Evolutionary conservation across 2,888 invertebrate species (phyloP).

Genomic region (Peribatodes rhomboidaria): DNA sequence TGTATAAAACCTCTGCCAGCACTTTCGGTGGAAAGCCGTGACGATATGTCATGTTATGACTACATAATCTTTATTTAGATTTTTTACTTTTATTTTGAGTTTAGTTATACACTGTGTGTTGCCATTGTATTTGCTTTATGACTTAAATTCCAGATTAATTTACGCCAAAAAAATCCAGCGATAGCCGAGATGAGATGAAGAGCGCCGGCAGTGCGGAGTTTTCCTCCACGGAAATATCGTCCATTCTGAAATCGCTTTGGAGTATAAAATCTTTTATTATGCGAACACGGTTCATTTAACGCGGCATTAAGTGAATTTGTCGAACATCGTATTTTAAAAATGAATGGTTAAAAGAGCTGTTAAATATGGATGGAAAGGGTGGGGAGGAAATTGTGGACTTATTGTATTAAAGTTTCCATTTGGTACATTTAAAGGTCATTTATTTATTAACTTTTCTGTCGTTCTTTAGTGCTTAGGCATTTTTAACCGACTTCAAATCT

Average conservation of each 20-base stretch:
- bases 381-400: slow-evolving; percentile 59
- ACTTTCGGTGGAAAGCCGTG: too few species aligned
- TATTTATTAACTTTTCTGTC: neutral
- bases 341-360: slow-evolving; percentile 77
- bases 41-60: too few species aligned
- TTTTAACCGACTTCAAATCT: too few species aligned
- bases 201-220: slow-evolving; percentile 65
- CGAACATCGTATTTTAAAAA: slow-evolving; percentile 83
- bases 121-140: too few species aligned
- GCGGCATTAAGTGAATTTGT: slow-evolving; percentile 85
- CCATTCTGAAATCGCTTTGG: slow-evolving; percentile 80
- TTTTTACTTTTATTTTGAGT: too few species aligned
- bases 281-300: slow-evolving; percentile 84
- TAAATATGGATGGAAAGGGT: slow-evolving; percentile 62
- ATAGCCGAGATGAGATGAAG: slow-evolving; percentile 60
- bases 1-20: too few species aligned
- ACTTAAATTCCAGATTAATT: slow-evolving; percentile 57
- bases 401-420: slow-evolving; percentile 63
- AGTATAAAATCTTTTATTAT: slow-evolving; percentile 85
- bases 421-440: slow-evolving; percentile 55
- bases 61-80: slow-evolving; percentile 64
- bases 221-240: slow-evolving; percentile 77
- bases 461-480: neutral
- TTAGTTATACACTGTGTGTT: too few species aligned
- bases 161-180: slow-evolving; percentile 67